A percentile compares a stretch with the other conserved stretches of the same genome.
Evolutionary conservation across 2,113 vertebrate species (phyloP).

Genomic region (Tragelaphus strepsiceros): DNA sequence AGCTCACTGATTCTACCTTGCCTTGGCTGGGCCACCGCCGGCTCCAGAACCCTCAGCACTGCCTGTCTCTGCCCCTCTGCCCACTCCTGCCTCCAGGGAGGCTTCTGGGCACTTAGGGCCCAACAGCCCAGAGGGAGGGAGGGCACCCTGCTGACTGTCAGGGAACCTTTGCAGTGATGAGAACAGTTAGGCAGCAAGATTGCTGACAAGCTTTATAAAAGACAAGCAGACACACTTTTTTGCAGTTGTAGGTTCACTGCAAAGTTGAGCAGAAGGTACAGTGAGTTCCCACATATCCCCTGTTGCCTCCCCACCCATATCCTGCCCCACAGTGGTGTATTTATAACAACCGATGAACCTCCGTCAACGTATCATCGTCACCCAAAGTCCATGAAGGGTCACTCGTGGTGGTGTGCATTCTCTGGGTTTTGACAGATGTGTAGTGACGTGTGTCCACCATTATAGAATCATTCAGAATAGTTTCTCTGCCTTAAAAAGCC

Average conservation of each 20-base stretch:
- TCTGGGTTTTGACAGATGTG: not conserved
- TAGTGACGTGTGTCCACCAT: rapidly evolving
- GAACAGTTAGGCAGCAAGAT: not conserved
- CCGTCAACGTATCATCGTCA: rapidly evolving
- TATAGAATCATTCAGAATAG: rapidly evolving
- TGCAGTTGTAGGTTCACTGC: not conserved
- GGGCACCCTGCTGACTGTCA: not conserved
- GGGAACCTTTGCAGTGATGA: not conserved
- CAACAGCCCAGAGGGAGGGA: not conserved
- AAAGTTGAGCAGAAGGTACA: not conserved
- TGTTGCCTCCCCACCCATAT: not conserved
- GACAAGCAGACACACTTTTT: not conserved
- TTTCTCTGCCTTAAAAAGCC: not conserved
- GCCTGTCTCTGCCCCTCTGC: not conserved
- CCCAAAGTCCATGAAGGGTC: not conserved
- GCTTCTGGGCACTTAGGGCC: no score
- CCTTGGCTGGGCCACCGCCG: not conserved
- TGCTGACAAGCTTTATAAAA: not conserved
- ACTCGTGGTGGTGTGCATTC: rapidly evolving
- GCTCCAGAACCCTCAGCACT: not conserved
- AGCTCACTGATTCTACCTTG: not conserved
- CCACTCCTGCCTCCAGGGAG: not conserved
- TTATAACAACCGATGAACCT: rapidly evolving
- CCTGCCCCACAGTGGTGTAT: no score
- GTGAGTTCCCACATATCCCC: not conserved